These are phyloP conservation scores for Streptopelia turtur DNA, from an alignment of 2,797 vertebrate species.

Conservation along the genomic window DNA sequence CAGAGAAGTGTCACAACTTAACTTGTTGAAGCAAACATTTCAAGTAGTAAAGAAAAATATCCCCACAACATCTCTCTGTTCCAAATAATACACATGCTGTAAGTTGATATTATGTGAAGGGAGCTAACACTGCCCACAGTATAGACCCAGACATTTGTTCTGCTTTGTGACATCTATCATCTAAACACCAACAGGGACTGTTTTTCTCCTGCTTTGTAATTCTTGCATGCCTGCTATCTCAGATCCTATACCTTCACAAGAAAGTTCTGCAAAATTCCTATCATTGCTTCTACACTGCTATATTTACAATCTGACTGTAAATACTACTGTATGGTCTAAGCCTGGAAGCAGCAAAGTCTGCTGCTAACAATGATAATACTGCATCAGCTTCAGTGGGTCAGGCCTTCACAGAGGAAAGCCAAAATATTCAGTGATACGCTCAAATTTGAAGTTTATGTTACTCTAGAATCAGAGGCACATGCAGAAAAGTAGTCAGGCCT, in stretches of 20 bases:
- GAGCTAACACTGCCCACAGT: neutral
- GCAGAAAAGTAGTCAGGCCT: neutral
- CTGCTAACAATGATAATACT: neutral
- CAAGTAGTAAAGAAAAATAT: neutral
- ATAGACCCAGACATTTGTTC: neutral
- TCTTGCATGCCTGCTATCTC: neutral
- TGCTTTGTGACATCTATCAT: neutral
- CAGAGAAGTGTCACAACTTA: neutral
- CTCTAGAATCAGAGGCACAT: neutral
- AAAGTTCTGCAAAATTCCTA: neutral
- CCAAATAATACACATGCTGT: neutral
- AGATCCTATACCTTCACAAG: neutral
- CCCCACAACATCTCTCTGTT: neutral
- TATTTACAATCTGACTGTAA: neutral
- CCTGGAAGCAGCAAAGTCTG: neutral
- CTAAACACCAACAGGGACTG: neutral
- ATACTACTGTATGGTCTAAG: rapidly evolving
- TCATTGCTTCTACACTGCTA: rapidly evolving
- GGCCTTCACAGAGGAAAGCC: neutral
- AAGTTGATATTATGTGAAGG: neutral
- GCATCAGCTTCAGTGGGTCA: neutral
- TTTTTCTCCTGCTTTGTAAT: neutral
- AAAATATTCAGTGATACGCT: neutral
- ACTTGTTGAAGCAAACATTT: neutral
- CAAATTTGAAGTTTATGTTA: neutral